Evolutionary conservation across 2,113 vertebrate genomes (phyloP), one percentile per base, ranked within the genome.

Genomic region (Cisticola juncidis): DNA sequence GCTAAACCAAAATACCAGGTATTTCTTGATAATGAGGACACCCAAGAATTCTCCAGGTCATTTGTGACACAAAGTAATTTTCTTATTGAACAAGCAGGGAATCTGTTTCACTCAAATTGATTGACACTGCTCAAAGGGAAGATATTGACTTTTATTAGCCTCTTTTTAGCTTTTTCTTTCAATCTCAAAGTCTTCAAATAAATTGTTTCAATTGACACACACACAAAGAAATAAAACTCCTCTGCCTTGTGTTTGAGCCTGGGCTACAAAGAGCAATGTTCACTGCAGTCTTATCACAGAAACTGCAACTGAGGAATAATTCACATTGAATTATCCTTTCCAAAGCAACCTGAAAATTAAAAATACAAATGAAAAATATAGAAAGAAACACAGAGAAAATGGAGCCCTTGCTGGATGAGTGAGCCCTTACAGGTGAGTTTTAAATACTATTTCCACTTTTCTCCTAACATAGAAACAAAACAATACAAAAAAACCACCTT

Each of bases 91-190:
- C 77, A 95, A 79, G 54, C 19, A 69, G 42, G 48, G 81, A 84
- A 78, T 62, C 73, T 84, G 56, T 94, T 95, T 95, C 88, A 81
- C 24, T 86, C 50, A 86, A 71, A 94, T 79, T 95, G 92, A 93
- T 51, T 74, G 93, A 81, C 50, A 50, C 12, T 86, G 29, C 45
- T 95, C 69, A 95, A 65, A 95, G 51, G 47, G 68, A 36, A 92
- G 38, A 81, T 93, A 92, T 22, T 92, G 88, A 94, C 88, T 95
- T 95, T 90, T 95, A 95, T 92, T 95, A 94, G 66, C 28, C 28
- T 95, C 35, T 81, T 91, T 78, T 91, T 78, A 86, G 53, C 19
- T 74, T 91, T 92, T 89, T 92, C 18, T 87, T 92, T 80, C 29
- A 36, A 29, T 83, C 25, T 70, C 12, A 57, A 44, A 79, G 28